Percentiles rank a stretch among this genome's conserved stretches.
Conservation (phyloP, 2,888 invertebrate species). For the Hoplodrina blanda region DNA sequence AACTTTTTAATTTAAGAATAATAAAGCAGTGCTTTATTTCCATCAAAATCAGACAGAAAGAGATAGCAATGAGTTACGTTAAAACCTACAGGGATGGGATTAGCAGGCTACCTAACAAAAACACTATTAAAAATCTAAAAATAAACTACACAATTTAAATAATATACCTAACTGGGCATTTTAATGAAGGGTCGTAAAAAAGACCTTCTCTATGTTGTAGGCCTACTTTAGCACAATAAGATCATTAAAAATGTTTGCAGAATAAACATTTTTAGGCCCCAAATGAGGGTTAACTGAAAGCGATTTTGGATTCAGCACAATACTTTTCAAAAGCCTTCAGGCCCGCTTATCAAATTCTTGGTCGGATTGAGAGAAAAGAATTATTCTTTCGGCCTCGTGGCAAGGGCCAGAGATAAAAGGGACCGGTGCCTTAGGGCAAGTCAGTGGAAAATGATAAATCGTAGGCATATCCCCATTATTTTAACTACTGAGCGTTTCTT, state of each 20-base stretch:
- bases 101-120: neutral
- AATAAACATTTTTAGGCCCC: constrained; percentile 49
- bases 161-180: constrained; percentile 1
- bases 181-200: constrained; percentile 19
- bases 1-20: too few species aligned
- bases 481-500: constrained; percentile 69
- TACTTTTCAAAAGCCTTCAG: constrained; percentile 58
- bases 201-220: constrained; percentile 2
- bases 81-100: neutral
- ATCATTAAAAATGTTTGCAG: constrained; percentile 52
- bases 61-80: too few species aligned
- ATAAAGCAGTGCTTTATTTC: too few species aligned
- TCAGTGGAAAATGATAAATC: constrained; percentile 76
- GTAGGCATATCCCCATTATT: constrained; percentile 64
- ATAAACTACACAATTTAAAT: constrained; percentile 14
- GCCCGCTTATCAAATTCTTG: constrained; percentile 66
- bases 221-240: constrained; percentile 5
- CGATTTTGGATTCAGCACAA: constrained; percentile 54
- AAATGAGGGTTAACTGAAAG: constrained; percentile 33
- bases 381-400: constrained; percentile 64
- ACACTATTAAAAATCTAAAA: neutral
- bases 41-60: too few species aligned
- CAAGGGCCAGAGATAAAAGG: constrained; percentile 70
- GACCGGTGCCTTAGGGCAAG: constrained; percentile 68
- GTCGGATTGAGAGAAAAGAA: constrained; percentile 66